Evolutionary conservation across 2,797 vertebrate species (phyloP), one percentile per base, ranked within the genome.

Genomic region (Halcyon smyrnensis): DNA sequence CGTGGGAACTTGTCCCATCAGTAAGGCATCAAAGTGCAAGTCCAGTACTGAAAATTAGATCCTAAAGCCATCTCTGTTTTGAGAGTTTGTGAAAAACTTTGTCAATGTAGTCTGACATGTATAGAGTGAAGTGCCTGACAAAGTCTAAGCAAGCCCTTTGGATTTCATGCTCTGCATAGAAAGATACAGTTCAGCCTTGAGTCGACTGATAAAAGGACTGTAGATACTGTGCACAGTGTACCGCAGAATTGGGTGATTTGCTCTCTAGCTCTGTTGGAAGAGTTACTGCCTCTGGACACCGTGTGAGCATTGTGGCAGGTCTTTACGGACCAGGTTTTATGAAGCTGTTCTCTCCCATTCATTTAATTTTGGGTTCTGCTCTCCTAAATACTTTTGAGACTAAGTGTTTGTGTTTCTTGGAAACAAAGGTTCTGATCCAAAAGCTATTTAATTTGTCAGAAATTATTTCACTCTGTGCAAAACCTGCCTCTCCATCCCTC

Each of bases 241-340:
- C 23, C 6, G 43, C 57, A 84, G 78, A 16, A 23, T 2, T 7
- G 11, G 70, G 25, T 25, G 36, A 5, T 5, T 60, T 15, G 50
- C 59, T 71, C 39, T 43, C 1, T 14, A 62, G 69, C 28, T 46
- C 27, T 53, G 6, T 3, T 64, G 70, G 62, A 48, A 64, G 32
- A 28, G 21, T n/a, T 39, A 1, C 9, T 60, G 62, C 45, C 32
- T 43, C 48, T 41, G 9, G 25, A 32, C 12, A 25, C 11, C 21
- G 3, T 0, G 0, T 15, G 54, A 69, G n/a, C 36, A 7, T 6
- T 67, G 17, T 41, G 24, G 37, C 30, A 67, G 14, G 15, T 57
- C 59, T 67, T 86, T 30, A 12, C 1, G 7, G 16, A 8, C 8
- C 4, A 36, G 20, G 11, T 11, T 84, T 64, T 53, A 43, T 50